These are phyloP conservation scores for Ophonus ardosiacus DNA, from an alignment of 2,888 invertebrate genomes.

Conservation along the genomic window DNA sequence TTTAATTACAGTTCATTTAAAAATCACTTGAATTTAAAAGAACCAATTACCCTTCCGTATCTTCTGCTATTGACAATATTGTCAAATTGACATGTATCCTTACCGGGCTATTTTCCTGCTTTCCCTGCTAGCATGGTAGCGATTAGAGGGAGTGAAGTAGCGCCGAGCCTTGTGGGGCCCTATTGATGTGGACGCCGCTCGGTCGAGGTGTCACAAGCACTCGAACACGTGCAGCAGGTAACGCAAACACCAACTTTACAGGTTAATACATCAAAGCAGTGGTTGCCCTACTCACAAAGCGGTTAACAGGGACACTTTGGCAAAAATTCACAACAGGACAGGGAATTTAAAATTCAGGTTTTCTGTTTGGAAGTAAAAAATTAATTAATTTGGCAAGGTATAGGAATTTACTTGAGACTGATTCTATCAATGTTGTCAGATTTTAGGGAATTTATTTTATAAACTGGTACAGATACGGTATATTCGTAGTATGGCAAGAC, in stretches of 20 bases:
- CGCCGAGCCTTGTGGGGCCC: not conserved
- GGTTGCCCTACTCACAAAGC: conserved; percentile 22
- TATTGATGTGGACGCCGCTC: conserved; percentile 6
- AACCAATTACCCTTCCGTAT: too few species aligned
- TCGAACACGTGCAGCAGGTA: conserved; percentile 23
- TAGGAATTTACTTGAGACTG: not conserved
- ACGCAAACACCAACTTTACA: conserved; percentile 15
- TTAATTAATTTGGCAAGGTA: not conserved
- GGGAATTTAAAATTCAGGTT: not conserved
- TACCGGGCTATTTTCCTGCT: too few species aligned
- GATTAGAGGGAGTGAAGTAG: not conserved
- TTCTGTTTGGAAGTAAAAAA: not conserved
- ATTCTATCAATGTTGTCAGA: not conserved
- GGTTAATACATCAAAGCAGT: conserved; percentile 45
- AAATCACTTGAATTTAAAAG: too few species aligned
- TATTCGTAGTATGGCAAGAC: too few species aligned
- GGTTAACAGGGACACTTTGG: not conserved
- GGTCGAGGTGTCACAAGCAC: conserved; percentile 22
- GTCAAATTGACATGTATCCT: too few species aligned
- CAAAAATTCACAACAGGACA: not conserved
- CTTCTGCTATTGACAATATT: too few species aligned
- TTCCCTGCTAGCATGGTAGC: too few species aligned
- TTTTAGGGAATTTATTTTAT: not conserved
- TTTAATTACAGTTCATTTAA: too few species aligned
- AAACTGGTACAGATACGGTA: too few species aligned